Percentiles rank a stretch among this genome's conserved stretches.
Conservation (phyloP, 2,888 invertebrate genomes). For the Saturnia pavonia region DNA sequence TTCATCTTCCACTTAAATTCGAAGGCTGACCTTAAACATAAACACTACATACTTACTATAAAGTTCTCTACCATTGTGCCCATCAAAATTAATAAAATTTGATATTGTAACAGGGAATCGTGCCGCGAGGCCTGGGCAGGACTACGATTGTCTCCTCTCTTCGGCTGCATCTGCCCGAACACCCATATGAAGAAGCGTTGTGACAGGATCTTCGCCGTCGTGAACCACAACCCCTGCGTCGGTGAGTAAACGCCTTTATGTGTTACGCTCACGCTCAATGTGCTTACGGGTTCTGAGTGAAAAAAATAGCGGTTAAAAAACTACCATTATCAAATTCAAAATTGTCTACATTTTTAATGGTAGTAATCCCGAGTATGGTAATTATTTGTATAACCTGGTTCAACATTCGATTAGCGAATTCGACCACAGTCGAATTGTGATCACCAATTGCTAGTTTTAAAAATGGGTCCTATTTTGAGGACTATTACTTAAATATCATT, state of each 20-base stretch:
- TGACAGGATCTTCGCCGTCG: slow-evolving; percentile 92
- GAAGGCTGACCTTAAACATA: no score
- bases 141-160: slow-evolving; percentile 92
- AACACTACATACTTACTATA: no score
- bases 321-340: neutral
- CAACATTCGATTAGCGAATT: neutral
- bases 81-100: neutral
- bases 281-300: slow-evolving; percentile 63
- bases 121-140: slow-evolving; percentile 95
- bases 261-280: slow-evolving; percentile 42
- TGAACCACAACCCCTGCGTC: slow-evolving; percentile 96
- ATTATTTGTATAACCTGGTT: neutral
- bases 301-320: slow-evolving; percentile 28
- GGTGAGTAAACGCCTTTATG: slow-evolving; percentile 85
- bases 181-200: slow-evolving; percentile 94
- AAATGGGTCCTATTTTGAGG: neutral
- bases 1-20: no score
- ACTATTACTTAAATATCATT: neutral
- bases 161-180: slow-evolving; percentile 96
- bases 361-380: neutral
- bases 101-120: slow-evolving; percentile 83
- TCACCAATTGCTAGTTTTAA: neutral
- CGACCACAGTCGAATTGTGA: neutral
- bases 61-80: neutral
- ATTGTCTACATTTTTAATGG: neutral